phyloP scores from a whole-genome alignment of 92 coral and sea anemone genomes.

The Porites divaricata region DNA sequence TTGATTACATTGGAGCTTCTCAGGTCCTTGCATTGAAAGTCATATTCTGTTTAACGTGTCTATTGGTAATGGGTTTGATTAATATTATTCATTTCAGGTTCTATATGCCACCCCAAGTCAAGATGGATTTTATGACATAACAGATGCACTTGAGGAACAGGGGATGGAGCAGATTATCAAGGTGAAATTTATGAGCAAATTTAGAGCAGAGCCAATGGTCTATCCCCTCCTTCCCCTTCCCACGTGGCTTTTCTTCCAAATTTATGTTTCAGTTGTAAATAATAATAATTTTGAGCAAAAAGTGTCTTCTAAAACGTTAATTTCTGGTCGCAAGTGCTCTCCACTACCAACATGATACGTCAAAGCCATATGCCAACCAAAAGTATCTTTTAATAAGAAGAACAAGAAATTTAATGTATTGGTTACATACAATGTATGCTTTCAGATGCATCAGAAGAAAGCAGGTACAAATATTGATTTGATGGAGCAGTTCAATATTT shows the following conservation, averaged over 20 bases:
- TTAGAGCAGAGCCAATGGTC: no score
- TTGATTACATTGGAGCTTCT: no score
- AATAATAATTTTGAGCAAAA: no score
- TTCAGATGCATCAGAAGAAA: constrained; percentile 78
- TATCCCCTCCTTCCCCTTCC: no score
- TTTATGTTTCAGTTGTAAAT: no score
- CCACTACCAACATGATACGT: not conserved
- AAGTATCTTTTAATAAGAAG: no score
- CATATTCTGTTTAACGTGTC: no score
- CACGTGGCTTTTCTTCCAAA: no score
- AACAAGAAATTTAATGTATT: no score
- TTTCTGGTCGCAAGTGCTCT: no score
- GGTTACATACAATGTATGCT: not conserved
- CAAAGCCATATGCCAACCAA: not conserved
- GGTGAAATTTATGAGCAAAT: constrained; percentile 47
- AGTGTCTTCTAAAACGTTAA: no score
- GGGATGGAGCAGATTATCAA: constrained; percentile 91
- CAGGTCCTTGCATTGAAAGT: no score
- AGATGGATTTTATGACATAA: constrained; percentile 93
- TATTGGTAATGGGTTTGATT: not conserved
- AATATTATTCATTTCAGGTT: constrained; percentile 49
- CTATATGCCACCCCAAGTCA: constrained; percentile 94
- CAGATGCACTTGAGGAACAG: constrained; percentile 94
- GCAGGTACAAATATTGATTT: constrained; percentile 87
- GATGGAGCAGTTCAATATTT: constrained; percentile 88